A percentile compares a stretch with the other conserved stretches of the same genome.
Conservation (phyloP, 1,140 invertebrate genomes). For the Caerostris extrusa region DNA sequence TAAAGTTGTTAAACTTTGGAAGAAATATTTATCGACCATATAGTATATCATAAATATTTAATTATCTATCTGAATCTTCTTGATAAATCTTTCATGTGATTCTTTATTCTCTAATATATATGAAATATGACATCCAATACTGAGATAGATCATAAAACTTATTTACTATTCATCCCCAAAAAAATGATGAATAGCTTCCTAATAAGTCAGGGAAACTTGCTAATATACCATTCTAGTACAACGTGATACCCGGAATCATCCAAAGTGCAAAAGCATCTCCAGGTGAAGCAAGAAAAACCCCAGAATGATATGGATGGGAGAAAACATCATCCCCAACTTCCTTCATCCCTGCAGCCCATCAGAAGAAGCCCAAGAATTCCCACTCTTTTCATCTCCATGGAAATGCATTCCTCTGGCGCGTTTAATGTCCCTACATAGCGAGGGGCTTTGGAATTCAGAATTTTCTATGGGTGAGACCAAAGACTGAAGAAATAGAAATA, state of each 20-base stretch:
- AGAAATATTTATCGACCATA: too few relatives aligned
- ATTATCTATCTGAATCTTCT: too few relatives aligned
- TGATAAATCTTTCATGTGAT: too few relatives aligned
- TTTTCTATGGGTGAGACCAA: slow-evolving; percentile 11
- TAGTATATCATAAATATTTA: too few relatives aligned
- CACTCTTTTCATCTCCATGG: slow-evolving; percentile 71
- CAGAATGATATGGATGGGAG: background rate
- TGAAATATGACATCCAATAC: too few relatives aligned
- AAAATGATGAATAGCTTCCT: too few relatives aligned
- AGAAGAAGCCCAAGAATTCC: slow-evolving; percentile 56
- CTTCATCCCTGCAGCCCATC: slow-evolving; percentile 19
- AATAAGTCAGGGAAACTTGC: too few relatives aligned
- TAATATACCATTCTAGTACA: too few relatives aligned
- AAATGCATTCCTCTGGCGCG: slow-evolving; percentile 66
- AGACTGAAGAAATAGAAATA: background rate
- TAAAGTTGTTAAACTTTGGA: too few relatives aligned
- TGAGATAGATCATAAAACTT: too few relatives aligned
- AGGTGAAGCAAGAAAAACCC: background rate
- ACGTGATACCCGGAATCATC: background rate
- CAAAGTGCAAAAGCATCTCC: background rate
- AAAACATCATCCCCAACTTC: slow-evolving; percentile 41
- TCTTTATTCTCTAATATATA: too few relatives aligned
- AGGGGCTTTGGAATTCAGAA: slow-evolving; percentile 46
- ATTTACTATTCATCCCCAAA: too few relatives aligned
- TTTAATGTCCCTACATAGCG: slow-evolving; percentile 64